Base-by-base conservation (phyloP, 30 jellyfish, hydroid and myxozoan species). In the Chrysaora quinquecirrha region DNA sequence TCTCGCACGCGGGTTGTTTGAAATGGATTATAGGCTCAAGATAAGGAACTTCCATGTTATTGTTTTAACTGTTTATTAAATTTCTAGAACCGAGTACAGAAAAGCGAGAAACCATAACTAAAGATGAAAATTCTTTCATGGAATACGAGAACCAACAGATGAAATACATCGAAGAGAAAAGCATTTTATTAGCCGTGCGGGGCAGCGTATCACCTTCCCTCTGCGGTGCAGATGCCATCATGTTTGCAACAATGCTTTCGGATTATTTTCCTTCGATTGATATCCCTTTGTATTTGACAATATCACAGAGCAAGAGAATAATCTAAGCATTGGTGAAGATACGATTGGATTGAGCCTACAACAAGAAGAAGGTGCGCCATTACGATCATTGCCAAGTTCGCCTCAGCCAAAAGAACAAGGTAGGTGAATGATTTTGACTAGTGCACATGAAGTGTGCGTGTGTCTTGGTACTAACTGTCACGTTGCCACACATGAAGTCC, bases 371-470 rank as follows among this genome's bases (percentile, higher is more conserved):
- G 92, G 92, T 0, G 79, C 85, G 1, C 85, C 92, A 14, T 61
- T 82, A 18, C 50, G 34, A 0, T 67, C 80, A 0, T 74, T 82
- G 16, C 92, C 92, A 2, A 65, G 78, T 21, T 82, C 92, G 22
- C 92, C 92, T 6, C 92, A 68, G 64, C 85, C 92, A 23, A 50
- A 52, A 33, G 85, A 69, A 18, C 78, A 82, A 20, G 92, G 92
- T 82, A 60, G 1, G 65, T 35, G 24, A 16, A 23, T 67, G n/a
- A n/a, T n/a, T n/a, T n/a, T n/a, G n/a, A n/a, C n/a, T n/a, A n/a
- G n/a, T n/a, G n/a, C n/a, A n/a, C n/a, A n/a, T n/a, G n/a, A n/a
- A n/a, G n/a, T n/a, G n/a, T n/a, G n/a, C n/a, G n/a, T n/a, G n/a
- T n/a, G n/a, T n/a, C n/a, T n/a, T n/a, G n/a, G n/a, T n/a, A n/a